Conservation (phyloP, 2,797 vertebrate species). For the Neostethus bicornis region DNA sequence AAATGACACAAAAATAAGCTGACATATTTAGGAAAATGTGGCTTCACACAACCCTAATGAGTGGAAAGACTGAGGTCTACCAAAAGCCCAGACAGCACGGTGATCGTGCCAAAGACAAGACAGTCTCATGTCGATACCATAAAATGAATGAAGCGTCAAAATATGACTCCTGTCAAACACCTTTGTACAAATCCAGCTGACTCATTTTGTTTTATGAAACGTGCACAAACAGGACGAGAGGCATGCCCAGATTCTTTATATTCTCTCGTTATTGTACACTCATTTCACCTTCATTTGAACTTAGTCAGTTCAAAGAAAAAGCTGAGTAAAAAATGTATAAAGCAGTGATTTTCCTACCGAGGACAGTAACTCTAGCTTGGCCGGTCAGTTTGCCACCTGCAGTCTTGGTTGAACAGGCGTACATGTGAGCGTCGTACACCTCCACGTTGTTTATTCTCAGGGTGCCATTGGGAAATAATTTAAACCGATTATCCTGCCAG, state of each 20-base stretch:
- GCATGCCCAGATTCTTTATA: constrained; percentile 27
- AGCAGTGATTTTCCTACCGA: too few relatives aligned
- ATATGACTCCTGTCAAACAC: constrained; percentile 44
- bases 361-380: constrained; percentile 85
- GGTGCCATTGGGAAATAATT: constrained; percentile 89
- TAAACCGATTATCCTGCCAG: constrained; percentile 86
- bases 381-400: constrained; percentile 83
- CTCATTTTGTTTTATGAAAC: constrained; percentile 40
- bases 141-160: constrained; percentile 35
- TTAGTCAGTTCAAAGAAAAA: constrained; percentile 8
- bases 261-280: constrained; percentile 16
- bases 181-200: constrained; percentile 54
- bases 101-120: constrained; percentile 21
- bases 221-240: constrained; percentile 22
- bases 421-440: constrained; percentile 91
- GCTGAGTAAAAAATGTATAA: background rate
- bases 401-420: constrained; percentile 88
- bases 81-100: constrained; percentile 51
- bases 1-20: constrained; percentile 42
- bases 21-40: constrained; percentile 32
- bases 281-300: constrained; percentile 1
- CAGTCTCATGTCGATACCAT: constrained; percentile 30
- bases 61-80: constrained; percentile 25
- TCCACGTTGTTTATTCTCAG: constrained; percentile 94
- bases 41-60: constrained; percentile 16